Evolutionary conservation across 2,797 vertebrate genomes (phyloP), one percentile per base, ranked within the genome.

Genomic region (Petrocephalus sullivani): DNA sequence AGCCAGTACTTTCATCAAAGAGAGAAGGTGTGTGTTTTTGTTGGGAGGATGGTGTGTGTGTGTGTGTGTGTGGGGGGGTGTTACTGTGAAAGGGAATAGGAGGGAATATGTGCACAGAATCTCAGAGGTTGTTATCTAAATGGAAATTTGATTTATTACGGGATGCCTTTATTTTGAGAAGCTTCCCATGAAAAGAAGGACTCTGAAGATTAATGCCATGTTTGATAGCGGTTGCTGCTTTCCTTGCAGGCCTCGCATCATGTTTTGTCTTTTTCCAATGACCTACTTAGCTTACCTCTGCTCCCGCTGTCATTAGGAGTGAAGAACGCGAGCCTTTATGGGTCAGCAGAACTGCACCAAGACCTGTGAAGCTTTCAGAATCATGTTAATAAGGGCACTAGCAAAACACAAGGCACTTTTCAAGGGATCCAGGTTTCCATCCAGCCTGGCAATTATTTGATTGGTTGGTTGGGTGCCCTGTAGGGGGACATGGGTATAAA

Each of bases 121-220:
- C 89, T 87, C 64, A 71, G 87, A 87, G 46, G 64, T 86, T 83
- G 58, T 88, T 90, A 92, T 92, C 92, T 92, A 90, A 93, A 93
- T 92, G 88, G 84, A 91, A 93, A 92, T 93, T 91, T 92, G 83
- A 88, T 89, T 83, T 87, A 88, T 90, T 86, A 89, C 87, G 58
- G 88, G 57, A 87, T 87, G 64, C 89, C 71, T 90, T 90, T 85
- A 88, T 88, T 86, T 87, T 87, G 28, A 87, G 86, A 33, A 87
- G 87, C 87, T 88, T 89, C 23, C 41, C 41, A 58, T 83, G 84
- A 84, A 86, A 88, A 87, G 56, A 58, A 85, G 60, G 49, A 81
- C 67, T 87, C 23, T 57, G 61, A 90, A 88, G 81, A 89, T 85
- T 89, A 87, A 85, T 90, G 86, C 57, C 82, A 83, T 51, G 41